Evolutionary conservation across 1,140 invertebrate genomes (phyloP), one percentile per base, ranked within the genome.

Genomic region (Sesamia nonagrioides): DNA sequence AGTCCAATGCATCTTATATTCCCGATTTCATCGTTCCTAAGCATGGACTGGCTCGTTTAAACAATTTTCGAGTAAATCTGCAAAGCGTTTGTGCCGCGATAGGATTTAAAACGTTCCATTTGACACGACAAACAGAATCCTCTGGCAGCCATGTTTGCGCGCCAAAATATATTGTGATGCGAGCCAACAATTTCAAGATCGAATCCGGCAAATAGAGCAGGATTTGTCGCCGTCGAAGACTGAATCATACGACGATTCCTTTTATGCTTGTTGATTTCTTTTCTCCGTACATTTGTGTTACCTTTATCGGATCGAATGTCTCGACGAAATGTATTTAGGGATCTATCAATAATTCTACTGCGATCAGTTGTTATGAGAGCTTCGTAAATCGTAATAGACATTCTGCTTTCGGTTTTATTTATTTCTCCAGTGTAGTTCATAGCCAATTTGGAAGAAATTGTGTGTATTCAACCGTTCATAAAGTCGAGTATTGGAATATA

Each of bases 31-130:
- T 54, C 50, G 56, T 27, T 27, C 54, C 18, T 45, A 63, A 73
- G 54, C 71, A 42, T n/a, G 18, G n/a, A 81, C 74, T 76, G 58
- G 58, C 33, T 54, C 66, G 79, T 77, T 72, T 80, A 83, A 80
- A 83, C 78, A 83, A 80, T 78, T 76, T 75, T 69, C 18, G 63
- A 75, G 77, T 69, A 76, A 82, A 84, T 82, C 77, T 76, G 74
- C 66, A 73, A 75, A 83, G 68, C 80, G 79, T 80, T 76, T 82
- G 52, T 79, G 68, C 63, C 81, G 18, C 63, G 78, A 82, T 85
- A 81, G 82, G 81, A 83, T 87, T 88, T 84, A 85, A 87, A 86
- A 82, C 84, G 84, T 87, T 84, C 84, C 83, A 84, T 89, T 89
- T 86, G 82, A 82, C 85, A 84, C 82, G 63, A 84, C 83, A 88